These are phyloP conservation scores for Sciurus niger DNA, from an alignment of 2,113 vertebrate species.

Conservation along the genomic window DNA sequence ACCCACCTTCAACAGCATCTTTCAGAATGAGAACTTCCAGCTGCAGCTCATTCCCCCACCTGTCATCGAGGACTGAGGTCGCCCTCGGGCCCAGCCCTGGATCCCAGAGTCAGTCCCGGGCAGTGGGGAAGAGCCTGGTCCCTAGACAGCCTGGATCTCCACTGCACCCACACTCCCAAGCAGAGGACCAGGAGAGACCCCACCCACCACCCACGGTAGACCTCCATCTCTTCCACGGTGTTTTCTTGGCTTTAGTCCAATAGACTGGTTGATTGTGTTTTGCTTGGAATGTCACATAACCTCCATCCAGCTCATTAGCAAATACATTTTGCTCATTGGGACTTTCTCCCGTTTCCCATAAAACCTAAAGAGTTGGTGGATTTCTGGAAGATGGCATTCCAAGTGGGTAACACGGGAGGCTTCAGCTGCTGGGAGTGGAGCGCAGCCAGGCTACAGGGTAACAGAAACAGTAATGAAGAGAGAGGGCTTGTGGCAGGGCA, in stretches of 20 bases:
- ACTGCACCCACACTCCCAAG: background rate
- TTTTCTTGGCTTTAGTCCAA: background rate
- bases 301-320: background rate
- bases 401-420: background rate
- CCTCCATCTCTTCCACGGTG: background rate
- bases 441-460: background rate
- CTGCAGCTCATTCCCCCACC: conserved; percentile 95
- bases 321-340: background rate
- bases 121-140: no score
- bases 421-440: background rate
- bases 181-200: background rate
- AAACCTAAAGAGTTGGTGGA: background rate
- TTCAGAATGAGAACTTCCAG: conserved; percentile 94
- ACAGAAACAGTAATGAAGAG: background rate
- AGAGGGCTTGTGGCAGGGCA: fast-evolving
- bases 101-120: background rate
- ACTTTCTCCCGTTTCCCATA: background rate
- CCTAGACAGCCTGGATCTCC: background rate
- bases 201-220: fast-evolving
- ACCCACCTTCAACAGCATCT: conserved; percentile 89
- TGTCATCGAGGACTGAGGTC: conserved; percentile 91
- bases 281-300: background rate
- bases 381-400: background rate
- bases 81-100: background rate
- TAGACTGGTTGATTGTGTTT: background rate